These are phyloP conservation scores for Coleophora deauratella DNA, from an alignment of 2,888 invertebrate genomes.

Conservation along the genomic window DNA sequence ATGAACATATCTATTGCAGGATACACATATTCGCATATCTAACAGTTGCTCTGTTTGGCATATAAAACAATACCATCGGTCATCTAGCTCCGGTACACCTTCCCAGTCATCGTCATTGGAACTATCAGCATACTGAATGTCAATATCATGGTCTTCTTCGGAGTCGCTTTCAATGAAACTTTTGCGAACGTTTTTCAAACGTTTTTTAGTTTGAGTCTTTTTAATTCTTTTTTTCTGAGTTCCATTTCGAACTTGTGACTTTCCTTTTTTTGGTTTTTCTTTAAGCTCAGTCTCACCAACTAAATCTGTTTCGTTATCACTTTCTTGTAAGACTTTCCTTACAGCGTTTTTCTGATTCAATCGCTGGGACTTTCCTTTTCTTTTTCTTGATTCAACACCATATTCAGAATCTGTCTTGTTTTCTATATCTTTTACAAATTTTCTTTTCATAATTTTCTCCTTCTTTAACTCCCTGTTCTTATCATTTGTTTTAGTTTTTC, in stretches of 20 bases:
- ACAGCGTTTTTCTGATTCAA: no score
- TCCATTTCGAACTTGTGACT: background rate
- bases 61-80: constrained; percentile 6
- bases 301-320: no score
- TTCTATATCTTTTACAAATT: background rate
- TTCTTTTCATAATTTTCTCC: background rate
- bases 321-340: no score
- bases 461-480: background rate
- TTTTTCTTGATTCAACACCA: no score
- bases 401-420: background rate
- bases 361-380: no score
- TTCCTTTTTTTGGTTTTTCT: no score
- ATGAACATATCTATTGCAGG: constrained; percentile 7
- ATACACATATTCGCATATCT: constrained; percentile 3
- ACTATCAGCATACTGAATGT: constrained; percentile 1
- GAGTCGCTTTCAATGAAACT: background rate
- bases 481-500: background rate
- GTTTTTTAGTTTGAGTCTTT: background rate
- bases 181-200: background rate
- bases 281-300: no score
- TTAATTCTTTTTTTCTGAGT: background rate
- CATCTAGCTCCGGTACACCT: background rate
- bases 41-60: constrained; percentile 5
- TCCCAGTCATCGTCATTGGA: constrained; percentile 2
- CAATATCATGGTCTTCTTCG: background rate